phyloP scores from a whole-genome alignment of 2,113 vertebrate genomes.

The Syrrhaptes paradoxus region DNA sequence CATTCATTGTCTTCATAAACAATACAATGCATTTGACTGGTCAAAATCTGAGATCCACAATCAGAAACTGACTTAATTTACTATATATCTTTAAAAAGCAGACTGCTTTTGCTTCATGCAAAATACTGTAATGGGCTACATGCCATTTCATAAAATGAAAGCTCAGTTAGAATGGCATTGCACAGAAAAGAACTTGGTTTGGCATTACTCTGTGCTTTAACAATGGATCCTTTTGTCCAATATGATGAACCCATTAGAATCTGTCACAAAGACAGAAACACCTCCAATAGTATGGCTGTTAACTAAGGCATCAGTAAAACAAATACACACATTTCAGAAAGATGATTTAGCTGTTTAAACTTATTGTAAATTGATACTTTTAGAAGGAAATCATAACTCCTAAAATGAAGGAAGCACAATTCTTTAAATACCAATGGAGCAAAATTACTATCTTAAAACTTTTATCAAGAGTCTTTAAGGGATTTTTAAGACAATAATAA shows the following conservation, averaged over 20 bases:
- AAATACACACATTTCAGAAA: background rate
- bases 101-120: background rate
- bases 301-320: background rate
- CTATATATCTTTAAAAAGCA: background rate
- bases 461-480: background rate
- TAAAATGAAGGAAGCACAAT: background rate
- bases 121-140: background rate
- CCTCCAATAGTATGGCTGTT: background rate
- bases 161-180: background rate
- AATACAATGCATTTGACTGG: background rate
- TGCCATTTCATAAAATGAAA: background rate
- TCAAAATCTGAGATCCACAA: background rate
- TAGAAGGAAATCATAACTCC: background rate
- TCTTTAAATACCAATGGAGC: background rate
- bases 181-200: background rate
- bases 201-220: background rate
- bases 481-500: background rate
- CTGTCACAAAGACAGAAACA: background rate
- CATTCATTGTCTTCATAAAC: background rate
- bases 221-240: background rate
- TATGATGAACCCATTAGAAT: background rate
- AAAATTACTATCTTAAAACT: background rate
- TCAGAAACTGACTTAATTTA: background rate
- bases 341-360: background rate
- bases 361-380: background rate